These are phyloP conservation scores for Mastigias papua DNA, from an alignment of 30 jellyfish, hydroid and myxozoan species.

Conservation along the genomic window DNA sequence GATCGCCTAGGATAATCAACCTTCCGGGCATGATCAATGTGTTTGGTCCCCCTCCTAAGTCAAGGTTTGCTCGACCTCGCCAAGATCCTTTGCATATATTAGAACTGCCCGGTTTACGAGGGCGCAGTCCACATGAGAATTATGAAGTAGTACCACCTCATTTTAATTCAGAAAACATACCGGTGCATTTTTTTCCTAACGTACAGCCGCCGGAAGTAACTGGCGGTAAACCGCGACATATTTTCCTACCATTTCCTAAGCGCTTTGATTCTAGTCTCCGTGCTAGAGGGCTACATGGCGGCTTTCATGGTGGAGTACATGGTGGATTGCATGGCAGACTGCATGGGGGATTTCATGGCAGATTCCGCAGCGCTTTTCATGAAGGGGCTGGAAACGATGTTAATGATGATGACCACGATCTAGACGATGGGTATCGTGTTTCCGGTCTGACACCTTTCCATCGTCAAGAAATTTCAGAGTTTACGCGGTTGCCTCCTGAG, in stretches of 20 bases:
- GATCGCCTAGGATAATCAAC: slow-evolving; percentile 70
- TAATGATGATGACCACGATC: not conserved
- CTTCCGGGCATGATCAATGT: slow-evolving; percentile 98
- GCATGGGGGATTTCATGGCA: slow-evolving; percentile 28
- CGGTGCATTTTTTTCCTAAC: slow-evolving; percentile 77
- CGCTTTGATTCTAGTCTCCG: slow-evolving; percentile 31
- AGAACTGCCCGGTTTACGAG: slow-evolving; percentile 85
- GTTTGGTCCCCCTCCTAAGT: slow-evolving; percentile 96
- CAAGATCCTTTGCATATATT: slow-evolving; percentile 91
- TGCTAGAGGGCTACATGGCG: slow-evolving; percentile 56
- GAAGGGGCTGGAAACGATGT: not conserved
- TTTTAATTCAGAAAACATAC: slow-evolving; percentile 53
- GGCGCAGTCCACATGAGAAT: slow-evolving; percentile 63
- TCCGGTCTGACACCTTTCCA: slow-evolving; percentile 12
- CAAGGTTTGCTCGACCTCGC: slow-evolving; percentile 40
- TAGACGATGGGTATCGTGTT: not conserved
- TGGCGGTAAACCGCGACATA: slow-evolving; percentile 82
- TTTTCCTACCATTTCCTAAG: slow-evolving; percentile 79
- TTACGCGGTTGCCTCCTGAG: slow-evolving; percentile 24
- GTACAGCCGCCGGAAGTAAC: slow-evolving; percentile 73
- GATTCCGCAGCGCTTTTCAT: not conserved
- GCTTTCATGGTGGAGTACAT: slow-evolving; percentile 28
- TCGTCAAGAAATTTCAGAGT: not conserved
- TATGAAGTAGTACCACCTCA: slow-evolving; percentile 68
- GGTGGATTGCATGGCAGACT: slow-evolving; percentile 28